A percentile compares a stretch with the other conserved stretches of the same genome.
phyloP scores from a whole-genome alignment of 1,140 invertebrate genomes.

The Tetramorium alpestre region DNA sequence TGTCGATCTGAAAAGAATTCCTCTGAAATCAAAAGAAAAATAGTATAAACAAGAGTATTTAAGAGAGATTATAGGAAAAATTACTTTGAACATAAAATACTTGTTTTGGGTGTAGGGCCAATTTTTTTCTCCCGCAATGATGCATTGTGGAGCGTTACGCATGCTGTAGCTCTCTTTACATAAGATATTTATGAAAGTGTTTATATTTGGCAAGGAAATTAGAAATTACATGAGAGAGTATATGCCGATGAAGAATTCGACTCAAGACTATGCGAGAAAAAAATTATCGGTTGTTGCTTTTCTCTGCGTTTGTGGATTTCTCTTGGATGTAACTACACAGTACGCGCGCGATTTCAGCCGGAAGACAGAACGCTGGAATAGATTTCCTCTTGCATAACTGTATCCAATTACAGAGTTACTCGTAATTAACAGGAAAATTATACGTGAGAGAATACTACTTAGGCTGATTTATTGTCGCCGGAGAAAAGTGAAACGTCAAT shows the following conservation, averaged over 20 bases:
- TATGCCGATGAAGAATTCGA: not conserved
- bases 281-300: not conserved
- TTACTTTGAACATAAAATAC: too few species aligned
- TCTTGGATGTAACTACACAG: not conserved
- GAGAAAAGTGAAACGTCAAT: not conserved
- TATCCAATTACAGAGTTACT: slow-evolving; percentile 26
- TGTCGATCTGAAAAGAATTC: too few species aligned
- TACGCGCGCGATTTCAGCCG: not conserved
- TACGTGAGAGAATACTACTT: not conserved
- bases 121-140: not conserved
- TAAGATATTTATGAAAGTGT: not conserved
- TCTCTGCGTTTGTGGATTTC: not conserved
- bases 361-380: slow-evolving; percentile 5
- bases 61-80: too few species aligned
- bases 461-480: slow-evolving; percentile 18
- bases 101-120: too few species aligned
- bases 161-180: not conserved
- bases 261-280: not conserved
- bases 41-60: too few species aligned
- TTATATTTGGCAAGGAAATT: slow-evolving; percentile 2
- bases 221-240: not conserved
- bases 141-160: not conserved
- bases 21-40: too few species aligned
- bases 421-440: slow-evolving; percentile 41
- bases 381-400: slow-evolving; percentile 19